Base-by-base conservation (phyloP, 1,140 invertebrate genomes). In the Drosophila tristis region DNA sequence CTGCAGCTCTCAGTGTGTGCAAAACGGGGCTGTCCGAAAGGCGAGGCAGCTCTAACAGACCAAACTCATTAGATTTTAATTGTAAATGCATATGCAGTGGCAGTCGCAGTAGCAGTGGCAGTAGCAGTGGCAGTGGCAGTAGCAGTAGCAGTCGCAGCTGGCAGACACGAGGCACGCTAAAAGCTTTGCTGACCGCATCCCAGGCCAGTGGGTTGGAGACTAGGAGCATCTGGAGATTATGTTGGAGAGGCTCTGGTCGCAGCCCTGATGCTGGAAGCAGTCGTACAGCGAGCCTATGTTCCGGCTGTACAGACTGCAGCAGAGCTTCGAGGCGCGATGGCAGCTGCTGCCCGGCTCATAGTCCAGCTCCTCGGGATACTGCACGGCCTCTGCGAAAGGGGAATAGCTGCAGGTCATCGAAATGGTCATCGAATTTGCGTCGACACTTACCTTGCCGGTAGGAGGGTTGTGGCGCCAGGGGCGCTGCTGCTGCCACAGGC, bases 201-300 rank as follows among this genome's bases (percentile, higher is more conserved):
- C n/a, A 31, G 29, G 57, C 44, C 57, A 49, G 43, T 47, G 45
- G 56, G 29, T 29, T 59, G n/a, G 26, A 9, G 29, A 43, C 61
- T 86, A 86, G 47, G 78, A 82, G 63, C 82, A 87, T 39, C 47
- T 16, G 25, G 79, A 53, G 20, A 82, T 49, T 54, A 89, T 79
- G 29, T 72, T 47, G 13, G 82, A 53, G 53, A 87, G 23, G 29
- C 53, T 76, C 4, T 70, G 50, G 7, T 70, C 29, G 57, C 82
- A 87, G 11, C 47, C 66, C 20, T 73, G 66, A 7, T 54, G 48
- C n/a, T 45, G 48, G 49, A 79, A 87, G 15, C 82, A 87, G 0
- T 87, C 82, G 45, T 79, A 87, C 6, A 61, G 16, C 4, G 75
- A 62, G 26, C 42, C 75, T 11, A 84, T 42, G 53, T 60, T 63